Conservation (phyloP, 2,797 vertebrate species). For the Menidia menidia region DNA sequence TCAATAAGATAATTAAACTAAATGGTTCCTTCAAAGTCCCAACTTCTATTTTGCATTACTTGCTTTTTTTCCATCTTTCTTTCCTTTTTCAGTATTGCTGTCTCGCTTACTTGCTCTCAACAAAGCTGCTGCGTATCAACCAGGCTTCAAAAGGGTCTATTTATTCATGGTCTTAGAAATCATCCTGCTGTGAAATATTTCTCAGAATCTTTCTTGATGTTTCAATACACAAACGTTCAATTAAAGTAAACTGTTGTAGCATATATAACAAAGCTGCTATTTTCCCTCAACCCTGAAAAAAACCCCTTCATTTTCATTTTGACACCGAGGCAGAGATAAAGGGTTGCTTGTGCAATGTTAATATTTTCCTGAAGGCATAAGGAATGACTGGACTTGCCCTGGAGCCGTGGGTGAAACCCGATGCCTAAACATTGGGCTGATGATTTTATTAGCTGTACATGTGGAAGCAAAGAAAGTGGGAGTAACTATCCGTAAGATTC, state of each 20-base stretch:
- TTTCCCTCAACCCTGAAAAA: slow-evolving; percentile 22
- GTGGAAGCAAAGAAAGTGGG: too few species aligned
- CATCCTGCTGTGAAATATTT: slow-evolving; percentile 57
- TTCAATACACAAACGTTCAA: slow-evolving; percentile 59
- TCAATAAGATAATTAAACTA: slow-evolving; percentile 81
- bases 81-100: slow-evolving; percentile 6
- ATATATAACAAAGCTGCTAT: slow-evolving; percentile 40
- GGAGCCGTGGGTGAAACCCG: neutral
- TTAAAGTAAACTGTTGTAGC: slow-evolving; percentile 45
- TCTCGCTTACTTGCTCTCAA: slow-evolving; percentile 20
- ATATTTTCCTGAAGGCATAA: slow-evolving; percentile 12
- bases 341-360: slow-evolving; percentile 23
- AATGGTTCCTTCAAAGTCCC: slow-evolving; percentile 64
- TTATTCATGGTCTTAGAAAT: slow-evolving; percentile 57
- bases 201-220: slow-evolving; percentile 56
- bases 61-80: slow-evolving; percentile 24
- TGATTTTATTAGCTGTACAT: neutral
- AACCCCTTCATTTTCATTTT: slow-evolving; percentile 31
- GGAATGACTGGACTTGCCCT: neutral
- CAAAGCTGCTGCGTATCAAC: slow-evolving; percentile 50
- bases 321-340: slow-evolving; percentile 13
- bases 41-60: slow-evolving; percentile 57
- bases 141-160: slow-evolving; percentile 45
- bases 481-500: too few species aligned
- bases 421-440: neutral